Evolutionary conservation across 2,888 invertebrate species (phyloP).

Genomic region (Melikaiella ostensackeni): DNA sequence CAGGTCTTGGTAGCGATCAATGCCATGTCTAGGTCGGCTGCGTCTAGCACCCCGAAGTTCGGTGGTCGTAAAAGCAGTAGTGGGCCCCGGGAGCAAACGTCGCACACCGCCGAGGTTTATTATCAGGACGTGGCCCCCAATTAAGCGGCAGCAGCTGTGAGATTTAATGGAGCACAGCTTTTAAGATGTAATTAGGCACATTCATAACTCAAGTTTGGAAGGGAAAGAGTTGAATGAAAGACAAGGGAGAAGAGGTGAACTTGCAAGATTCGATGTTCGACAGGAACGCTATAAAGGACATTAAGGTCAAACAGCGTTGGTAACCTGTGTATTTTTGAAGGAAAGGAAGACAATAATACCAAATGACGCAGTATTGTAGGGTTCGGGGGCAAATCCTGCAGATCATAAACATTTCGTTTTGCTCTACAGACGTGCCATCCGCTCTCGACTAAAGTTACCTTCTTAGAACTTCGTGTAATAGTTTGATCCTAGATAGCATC

Average conservation of each 20-base stretch:
- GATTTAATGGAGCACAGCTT: conserved; percentile 83
- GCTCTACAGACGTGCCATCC: conserved; percentile 77
- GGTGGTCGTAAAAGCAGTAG: conserved; percentile 70
- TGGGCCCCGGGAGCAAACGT: conserved; percentile 69
- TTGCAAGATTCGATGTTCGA: conserved; percentile 43
- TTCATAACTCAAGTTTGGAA: conserved; percentile 79
- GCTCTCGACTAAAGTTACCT: conserved; percentile 70
- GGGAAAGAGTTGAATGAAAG: conserved; percentile 53
- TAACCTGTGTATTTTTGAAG: too few species aligned
- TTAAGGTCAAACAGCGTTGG: conserved; percentile 3
- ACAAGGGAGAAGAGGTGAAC: conserved; percentile 48
- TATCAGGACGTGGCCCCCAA: conserved; percentile 81
- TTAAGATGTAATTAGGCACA: conserved; percentile 83
- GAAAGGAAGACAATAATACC: too few species aligned
- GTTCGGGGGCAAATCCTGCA: conserved; percentile 64
- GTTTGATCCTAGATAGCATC: neutral
- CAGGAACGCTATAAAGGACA: conserved; percentile 14
- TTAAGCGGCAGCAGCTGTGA: conserved; percentile 83
- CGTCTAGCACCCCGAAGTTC: conserved; percentile 57
- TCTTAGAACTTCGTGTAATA: conserved; percentile 60
- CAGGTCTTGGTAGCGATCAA: conserved; percentile 60
- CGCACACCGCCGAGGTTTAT: conserved; percentile 76
- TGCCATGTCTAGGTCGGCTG: conserved; percentile 63
- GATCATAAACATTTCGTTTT: conserved; percentile 77
- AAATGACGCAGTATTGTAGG: conserved; percentile 22